Evolutionary conservation across 2,888 invertebrate species (phyloP), one percentile per base, ranked within the genome.

Genomic region (Cyaniris semiargus): DNA sequence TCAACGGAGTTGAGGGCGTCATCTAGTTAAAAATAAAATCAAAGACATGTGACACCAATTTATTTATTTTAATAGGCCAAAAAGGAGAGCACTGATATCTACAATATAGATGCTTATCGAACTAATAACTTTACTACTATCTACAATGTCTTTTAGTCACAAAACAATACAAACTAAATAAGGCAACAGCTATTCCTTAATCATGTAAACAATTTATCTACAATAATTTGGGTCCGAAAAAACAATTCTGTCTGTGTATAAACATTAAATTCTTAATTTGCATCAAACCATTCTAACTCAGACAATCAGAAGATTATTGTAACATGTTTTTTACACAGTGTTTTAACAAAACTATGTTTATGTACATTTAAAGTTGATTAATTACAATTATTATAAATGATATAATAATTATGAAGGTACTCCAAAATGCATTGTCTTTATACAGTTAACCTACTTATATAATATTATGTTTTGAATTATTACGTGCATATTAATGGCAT

Each of bases 91-190:
- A 88, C 89, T 90, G 89, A 88, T 92, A 92, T 92, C 93, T 94
- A 94, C 93, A 93, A 88, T 90, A 90, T 88, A 89, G 90, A 91
- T 91, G 90, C 93, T 93, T 93, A 93, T 86, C 87, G 86, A 86
- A 88, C 88, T 91, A 92, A 76, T 58, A 76, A 87, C 86, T 89
- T 89, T 48, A 90, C 79, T 82, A 80, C 84, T 93, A 93, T 92
- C 92, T 93, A 93, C 91, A 92, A 88, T 88, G 88, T 91, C 90
- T 93, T 92, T 91, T 87, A 91, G 89, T 92, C 90, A 93, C 89
- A 91, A 93, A 94, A 93, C 87, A 93, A 94, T 92, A 89, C 90
- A 85, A 93, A 93, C 92, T 93, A 93, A 94, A 93, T 93, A 94
- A 94, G 93, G 94, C 94, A 94, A 93, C 93, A 90, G 92, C 93